Conservation (phyloP, 2,113 vertebrate genomes). For the Kryptolebias marmoratus region DNA sequence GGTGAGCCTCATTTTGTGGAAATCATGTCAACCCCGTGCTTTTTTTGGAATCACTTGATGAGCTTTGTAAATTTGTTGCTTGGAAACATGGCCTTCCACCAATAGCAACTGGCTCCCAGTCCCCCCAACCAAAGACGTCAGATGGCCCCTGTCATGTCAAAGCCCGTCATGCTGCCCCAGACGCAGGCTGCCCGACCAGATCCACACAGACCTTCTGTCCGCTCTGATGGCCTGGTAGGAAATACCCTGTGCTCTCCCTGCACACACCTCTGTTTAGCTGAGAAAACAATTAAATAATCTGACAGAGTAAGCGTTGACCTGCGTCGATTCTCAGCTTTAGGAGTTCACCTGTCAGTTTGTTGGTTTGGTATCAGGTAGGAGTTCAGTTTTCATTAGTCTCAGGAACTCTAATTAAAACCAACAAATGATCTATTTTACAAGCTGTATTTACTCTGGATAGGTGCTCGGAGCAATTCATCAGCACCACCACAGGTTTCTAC, state of each 20-base stretch:
- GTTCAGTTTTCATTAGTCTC: constrained; percentile 8
- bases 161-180: constrained; percentile 94
- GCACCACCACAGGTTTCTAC: neutral
- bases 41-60: neutral
- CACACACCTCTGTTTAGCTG: neutral
- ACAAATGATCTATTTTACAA: constrained; percentile 11
- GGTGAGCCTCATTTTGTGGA: constrained; percentile 77
- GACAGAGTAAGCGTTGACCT: neutral
- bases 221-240: constrained; percentile 91
- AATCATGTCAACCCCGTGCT: neutral
- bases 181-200: constrained; percentile 78
- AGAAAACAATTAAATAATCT: neutral
- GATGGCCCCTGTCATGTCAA: constrained; percentile 88
- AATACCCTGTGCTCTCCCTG: neutral
- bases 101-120: constrained; percentile 93
- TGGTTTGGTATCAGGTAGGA: constrained; percentile 35
- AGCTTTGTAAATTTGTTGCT: constrained; percentile 14
- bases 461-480: neutral
- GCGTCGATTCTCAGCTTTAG: neutral
- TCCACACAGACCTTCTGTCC: constrained; percentile 85
- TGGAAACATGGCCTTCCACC: constrained; percentile 26
- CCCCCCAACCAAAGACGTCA: constrained; percentile 90
- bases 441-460: neutral
- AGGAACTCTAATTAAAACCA: neutral
- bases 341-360: constrained; percentile 19